Conservation (phyloP, 2,888 invertebrate genomes). For the Notodonta ziczac region DNA sequence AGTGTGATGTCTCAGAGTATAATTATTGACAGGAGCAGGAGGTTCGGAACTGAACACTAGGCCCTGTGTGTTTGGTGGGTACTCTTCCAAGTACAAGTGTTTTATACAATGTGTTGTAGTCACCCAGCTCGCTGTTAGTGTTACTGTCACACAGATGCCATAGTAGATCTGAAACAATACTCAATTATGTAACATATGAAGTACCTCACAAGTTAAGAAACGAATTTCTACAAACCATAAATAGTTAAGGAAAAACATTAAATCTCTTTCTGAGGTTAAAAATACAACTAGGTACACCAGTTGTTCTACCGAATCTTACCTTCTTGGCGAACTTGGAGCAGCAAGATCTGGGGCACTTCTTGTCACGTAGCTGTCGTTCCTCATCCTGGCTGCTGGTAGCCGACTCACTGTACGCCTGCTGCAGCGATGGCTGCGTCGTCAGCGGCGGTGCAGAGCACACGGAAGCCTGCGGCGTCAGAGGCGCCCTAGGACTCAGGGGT, state of each 20-base stretch:
- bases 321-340: conserved; percentile 93
- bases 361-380: conserved; percentile 78
- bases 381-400: conserved; percentile 87
- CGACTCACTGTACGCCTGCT: conserved; percentile 79
- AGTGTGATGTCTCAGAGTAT: conserved; percentile 60
- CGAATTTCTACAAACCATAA: too few relatives aligned
- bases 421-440: conserved; percentile 77
- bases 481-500: conserved; percentile 73
- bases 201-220: too few relatives aligned
- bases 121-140: conserved; percentile 96
- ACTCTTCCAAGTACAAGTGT: conserved; percentile 89
- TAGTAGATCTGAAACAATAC: conserved; percentile 90
- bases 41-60: conserved; percentile 74
- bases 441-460: conserved; percentile 79
- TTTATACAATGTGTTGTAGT: conserved; percentile 96
- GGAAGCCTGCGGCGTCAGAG: conserved; percentile 76
- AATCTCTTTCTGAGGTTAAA: too few relatives aligned
- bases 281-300: too few relatives aligned
- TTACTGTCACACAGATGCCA: conserved; percentile 93
- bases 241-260: too few relatives aligned
- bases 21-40: conserved; percentile 56
- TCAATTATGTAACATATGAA: background rate
- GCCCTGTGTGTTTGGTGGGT: conserved; percentile 62
- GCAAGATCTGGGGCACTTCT: conserved; percentile 89
- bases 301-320: conserved; percentile 68